Evolutionary conservation across 2,797 vertebrate species (phyloP), one percentile per base, ranked within the genome.

Genomic region (Lagothrix lagotricha): DNA sequence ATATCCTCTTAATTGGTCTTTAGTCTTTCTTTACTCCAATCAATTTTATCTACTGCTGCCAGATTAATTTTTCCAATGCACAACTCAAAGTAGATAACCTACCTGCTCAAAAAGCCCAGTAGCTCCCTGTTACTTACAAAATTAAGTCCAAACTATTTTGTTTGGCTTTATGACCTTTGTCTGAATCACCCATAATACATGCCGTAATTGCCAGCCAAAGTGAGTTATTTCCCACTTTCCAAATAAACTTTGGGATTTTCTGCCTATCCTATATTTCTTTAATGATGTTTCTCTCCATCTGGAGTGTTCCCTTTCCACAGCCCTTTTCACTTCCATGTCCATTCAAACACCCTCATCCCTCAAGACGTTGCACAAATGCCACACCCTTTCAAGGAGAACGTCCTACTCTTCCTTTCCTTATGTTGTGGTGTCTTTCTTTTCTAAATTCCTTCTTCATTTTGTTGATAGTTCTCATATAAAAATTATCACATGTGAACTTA

Each of bases 1-100:
- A 97, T 80, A 93, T 75, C 82, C 41, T 97, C 82, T 95, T 95
- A 96, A 93, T 92, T 72, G 52, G 54, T 91, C 86, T 89, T 97
- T 76, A 93, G 79, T 83, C 54, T 96, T 96, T 92, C 84, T 86
- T 58, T 97, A 44, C 46, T 93, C 26, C 17, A 79, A 76, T 97
- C 57, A 77, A 52, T 97, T 93, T 94, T 93, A 46, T 86, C 57
- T 79, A 39, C 54, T 93, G 48, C 82, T 95, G 75, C 20, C 52
- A 93, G 39, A 88, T 86, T 77, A 96, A 93, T 95, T 52, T 93
- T 93, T 26, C 58, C 57, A 93, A 88, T 28, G n/a, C 52, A 86
- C 52, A 96, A 61, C 50, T 95, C 70, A 91, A 93, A 90, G 81
- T 70, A 28, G 5, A 64, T 90, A 57, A 87, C 30, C 46, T 90